Evolutionary conservation across 1,140 invertebrate species (phyloP), one percentile per base, ranked within the genome.

Genomic region (Ruditapes philippinarum): DNA sequence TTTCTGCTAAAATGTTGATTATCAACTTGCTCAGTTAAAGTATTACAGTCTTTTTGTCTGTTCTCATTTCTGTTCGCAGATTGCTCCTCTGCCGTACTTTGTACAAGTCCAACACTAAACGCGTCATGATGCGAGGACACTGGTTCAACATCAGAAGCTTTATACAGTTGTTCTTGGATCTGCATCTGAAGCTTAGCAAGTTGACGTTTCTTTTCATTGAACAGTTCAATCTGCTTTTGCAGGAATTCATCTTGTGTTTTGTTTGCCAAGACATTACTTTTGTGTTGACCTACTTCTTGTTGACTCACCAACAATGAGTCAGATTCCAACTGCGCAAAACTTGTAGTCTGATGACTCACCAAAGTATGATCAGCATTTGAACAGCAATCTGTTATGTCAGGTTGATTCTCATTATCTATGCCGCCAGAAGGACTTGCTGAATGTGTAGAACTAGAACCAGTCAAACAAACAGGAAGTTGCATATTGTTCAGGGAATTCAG

Each of bases 261-360:
- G 74, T 78, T 78, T 78, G 74, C 74, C 74, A 78, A 78, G 45
- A 78, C 49, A 78, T 78, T 78, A 49, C 74, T 54, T 33, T 54
- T 12, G 49, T 78, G 74, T 78, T 84, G 82, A 40, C 62, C 82
- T 40, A 73, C 22, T 36, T 84, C 65, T 70, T 11, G 65, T 84
- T 84, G 82, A 84, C 62, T 84, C 82, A 84, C 62, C 62, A 84
- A 19, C 40, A 54, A 54, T 84, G 82, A 84, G 82, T 84, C 82
- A 84, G 65, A 22, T 31, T 45, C 60, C 42, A 51, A 42, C 62
- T 73, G 49, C 49, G 45, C 68, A 36, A 70, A 73, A n/a, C n/a
- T n/a, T 22, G 36, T 73, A 28, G 65, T 19, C 33, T 45, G 82
- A 38, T 84, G 62, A 84, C 42, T 84, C 82, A 84, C 45, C 2